These are phyloP conservation scores for Folsomia candida DNA, from an alignment of 2,888 invertebrate genomes.

Conservation along the genomic window DNA sequence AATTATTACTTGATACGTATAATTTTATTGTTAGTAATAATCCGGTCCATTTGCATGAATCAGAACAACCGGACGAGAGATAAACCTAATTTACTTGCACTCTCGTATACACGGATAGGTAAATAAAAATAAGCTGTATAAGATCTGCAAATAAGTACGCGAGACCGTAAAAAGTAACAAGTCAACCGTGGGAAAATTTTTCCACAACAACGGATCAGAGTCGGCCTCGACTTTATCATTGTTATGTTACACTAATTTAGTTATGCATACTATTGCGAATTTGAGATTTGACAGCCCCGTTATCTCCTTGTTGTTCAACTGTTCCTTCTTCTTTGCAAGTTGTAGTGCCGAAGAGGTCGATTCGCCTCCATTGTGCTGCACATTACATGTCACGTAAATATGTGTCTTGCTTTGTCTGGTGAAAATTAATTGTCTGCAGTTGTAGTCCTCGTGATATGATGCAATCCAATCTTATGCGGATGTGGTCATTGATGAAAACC, in stretches of 20 bases:
- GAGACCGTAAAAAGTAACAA: too few species aligned
- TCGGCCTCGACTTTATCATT: too few species aligned
- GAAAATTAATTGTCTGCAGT: neutral
- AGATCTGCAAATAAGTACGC: too few species aligned
- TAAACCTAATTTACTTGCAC: neutral
- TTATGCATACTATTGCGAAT: neutral
- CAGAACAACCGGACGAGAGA: neutral
- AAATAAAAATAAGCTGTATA: too few species aligned
- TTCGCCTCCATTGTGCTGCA: neutral
- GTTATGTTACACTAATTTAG: too few species aligned
- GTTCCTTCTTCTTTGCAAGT: neutral
- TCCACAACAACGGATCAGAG: too few species aligned
- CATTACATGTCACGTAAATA: neutral
- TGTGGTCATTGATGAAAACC: neutral
- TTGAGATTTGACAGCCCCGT: neutral
- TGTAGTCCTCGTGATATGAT: too few species aligned
- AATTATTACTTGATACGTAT: neutral
- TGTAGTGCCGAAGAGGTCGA: too few species aligned
- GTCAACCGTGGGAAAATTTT: neutral
- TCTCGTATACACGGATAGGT: too few species aligned
- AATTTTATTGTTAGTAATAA: neutral
- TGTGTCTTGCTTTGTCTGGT: neutral
- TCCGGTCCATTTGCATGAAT: neutral
- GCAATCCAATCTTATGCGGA: neutral
- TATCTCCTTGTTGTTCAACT: neutral